Base-by-base conservation (phyloP, 2,888 invertebrate genomes). In the Alloplasta piceator region DNA sequence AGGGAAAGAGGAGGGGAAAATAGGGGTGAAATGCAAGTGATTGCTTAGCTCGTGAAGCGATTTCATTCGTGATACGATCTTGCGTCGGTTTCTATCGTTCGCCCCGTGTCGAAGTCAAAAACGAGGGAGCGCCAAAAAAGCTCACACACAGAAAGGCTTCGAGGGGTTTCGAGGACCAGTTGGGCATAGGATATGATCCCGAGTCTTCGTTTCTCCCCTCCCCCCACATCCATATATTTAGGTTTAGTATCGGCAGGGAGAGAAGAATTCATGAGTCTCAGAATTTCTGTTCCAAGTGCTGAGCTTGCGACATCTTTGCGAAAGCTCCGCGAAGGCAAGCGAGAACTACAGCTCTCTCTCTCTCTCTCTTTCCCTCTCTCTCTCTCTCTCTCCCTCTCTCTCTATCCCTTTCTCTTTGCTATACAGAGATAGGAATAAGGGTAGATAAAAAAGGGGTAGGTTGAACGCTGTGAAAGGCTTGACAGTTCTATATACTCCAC, bases 251-350 rank as follows among this genome's bases (percentile, higher is more conserved):
- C 56, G 58, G 48, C 52, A 46, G 68, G 64, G 73, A 26, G 26
- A 26, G 73, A 61, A 75, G 73, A 77, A 77, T 73, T 74, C 77
- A 61, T 55, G 80, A 82, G 77, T 82, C 36, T 80, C 63, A 70
- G 82, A 77, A 80, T 70, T 77, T 80, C 68, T 77, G 26, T 26
- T 77, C 77, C 80, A 82, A 82, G 77, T 80, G 82, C 82, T 82
- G 82, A 82, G 81, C 55, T 78, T 74, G 81, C 81, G 70, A 60
- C 74, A 66, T 78, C 78, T 50, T 63, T 63, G 68, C 46, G 63
- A 38, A 48, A 14, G 36, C 75, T 67, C 43, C 64, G 50, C 58
- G 70, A 52, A 70, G 58, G 66, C 41, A 46, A 81, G 74, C 61
- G 14, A 81, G 66, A 60, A 50, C 64, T 48, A 48, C 66, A 71